These are phyloP conservation scores for Ametastegia equiseti DNA, from an alignment of 2,888 invertebrate species.

Conservation along the genomic window DNA sequence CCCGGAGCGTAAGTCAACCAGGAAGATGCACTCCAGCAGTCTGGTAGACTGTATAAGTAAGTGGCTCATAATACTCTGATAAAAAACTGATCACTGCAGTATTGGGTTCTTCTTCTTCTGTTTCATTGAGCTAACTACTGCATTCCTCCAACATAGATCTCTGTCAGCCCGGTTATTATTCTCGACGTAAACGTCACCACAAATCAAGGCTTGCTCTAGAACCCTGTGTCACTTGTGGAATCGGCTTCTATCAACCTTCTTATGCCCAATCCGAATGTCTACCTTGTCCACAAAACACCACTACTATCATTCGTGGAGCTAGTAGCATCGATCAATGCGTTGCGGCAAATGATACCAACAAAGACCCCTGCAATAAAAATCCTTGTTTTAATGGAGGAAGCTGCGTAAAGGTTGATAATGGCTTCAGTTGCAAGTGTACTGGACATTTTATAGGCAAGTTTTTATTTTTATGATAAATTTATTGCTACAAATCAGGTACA, in stretches of 20 bases:
- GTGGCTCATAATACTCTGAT: conserved; percentile 53
- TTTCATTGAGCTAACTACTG: neutral
- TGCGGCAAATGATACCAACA: conserved; percentile 75
- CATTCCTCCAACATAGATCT: conserved; percentile 71
- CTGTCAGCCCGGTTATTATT: conserved; percentile 78
- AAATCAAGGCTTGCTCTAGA: conserved; percentile 60
- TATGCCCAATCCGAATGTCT: conserved; percentile 80
- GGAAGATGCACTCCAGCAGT: conserved; percentile 75
- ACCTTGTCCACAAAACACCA: conserved; percentile 78
- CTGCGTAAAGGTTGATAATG: conserved; percentile 69
- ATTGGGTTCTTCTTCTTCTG: neutral
- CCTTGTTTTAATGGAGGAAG: conserved; percentile 76
- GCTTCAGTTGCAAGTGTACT: conserved; percentile 77
- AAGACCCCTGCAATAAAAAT: conserved; percentile 76
- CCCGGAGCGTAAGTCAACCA: conserved; percentile 79
- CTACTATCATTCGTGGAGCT: conserved; percentile 75
- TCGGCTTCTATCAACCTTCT: conserved; percentile 80
- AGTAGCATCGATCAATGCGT: conserved; percentile 74
- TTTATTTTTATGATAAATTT: neutral
- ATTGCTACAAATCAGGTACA: neutral
- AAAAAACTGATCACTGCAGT: neutral
- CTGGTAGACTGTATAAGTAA: conserved; percentile 79
- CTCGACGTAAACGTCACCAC: conserved; percentile 72
- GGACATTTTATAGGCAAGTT: conserved; percentile 76
- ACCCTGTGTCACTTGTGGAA: conserved; percentile 65